Evolutionary conservation across 2,888 invertebrate species (phyloP).

Genomic region (Caenorhabditis sp.): DNA sequence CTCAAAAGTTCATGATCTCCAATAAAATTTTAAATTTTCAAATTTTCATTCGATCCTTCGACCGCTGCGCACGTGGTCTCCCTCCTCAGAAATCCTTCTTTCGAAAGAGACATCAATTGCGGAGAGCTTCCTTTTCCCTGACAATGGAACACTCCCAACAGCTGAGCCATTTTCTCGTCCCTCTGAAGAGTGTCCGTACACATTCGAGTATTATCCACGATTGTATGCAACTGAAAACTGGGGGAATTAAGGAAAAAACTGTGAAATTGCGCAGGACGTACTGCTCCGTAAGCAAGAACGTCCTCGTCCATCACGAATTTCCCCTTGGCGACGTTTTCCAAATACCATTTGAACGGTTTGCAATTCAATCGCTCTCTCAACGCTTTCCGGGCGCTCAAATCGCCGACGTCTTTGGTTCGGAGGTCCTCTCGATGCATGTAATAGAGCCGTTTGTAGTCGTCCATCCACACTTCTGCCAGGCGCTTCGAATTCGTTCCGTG

Average conservation of each 20-base stretch:
- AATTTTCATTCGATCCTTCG: too few relatives aligned
- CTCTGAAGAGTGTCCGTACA: conserved; percentile 75
- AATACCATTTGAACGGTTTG: conserved; percentile 92
- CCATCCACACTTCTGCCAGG: conserved; percentile 94
- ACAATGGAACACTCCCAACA: conserved; percentile 73
- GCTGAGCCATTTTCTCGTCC: conserved; percentile 67
- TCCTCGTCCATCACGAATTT: conserved; percentile 90
- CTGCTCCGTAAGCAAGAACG: conserved; percentile 85
- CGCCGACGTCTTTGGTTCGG: conserved; percentile 81
- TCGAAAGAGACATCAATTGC: conserved; percentile 77
- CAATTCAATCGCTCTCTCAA: conserved; percentile 89
- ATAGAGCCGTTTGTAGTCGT: conserved; percentile 93
- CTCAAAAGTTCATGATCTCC: not conserved
- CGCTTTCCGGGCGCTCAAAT: conserved; percentile 87
- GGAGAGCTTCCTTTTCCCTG: conserved; percentile 76
- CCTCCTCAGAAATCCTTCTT: conserved; percentile 72
- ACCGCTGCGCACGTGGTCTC: conserved; percentile 76
- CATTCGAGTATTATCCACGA: conserved; percentile 56
- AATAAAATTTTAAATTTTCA: too few relatives aligned
- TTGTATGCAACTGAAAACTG: conserved; percentile 61
- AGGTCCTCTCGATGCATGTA: conserved; percentile 89
- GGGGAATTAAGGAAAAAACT: too few relatives aligned
- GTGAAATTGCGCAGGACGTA: too few relatives aligned
- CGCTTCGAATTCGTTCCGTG: conserved; percentile 91
- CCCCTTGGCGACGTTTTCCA: conserved; percentile 69